Conservation (phyloP, 2,797 vertebrate species). For the Synaphobranchus kaupii region DNA sequence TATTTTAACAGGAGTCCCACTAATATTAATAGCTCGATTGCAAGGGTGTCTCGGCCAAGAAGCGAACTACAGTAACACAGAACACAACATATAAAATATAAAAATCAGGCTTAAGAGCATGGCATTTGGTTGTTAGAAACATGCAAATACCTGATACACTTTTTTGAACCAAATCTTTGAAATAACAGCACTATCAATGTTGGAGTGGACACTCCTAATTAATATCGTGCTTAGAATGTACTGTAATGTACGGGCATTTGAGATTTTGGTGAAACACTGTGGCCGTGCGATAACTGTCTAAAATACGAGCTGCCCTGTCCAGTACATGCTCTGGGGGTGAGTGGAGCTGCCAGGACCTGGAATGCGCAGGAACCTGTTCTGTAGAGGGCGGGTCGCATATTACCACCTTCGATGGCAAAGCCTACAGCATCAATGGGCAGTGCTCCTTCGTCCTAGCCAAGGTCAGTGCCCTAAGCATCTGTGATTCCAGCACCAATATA, state of each 20-base stretch:
- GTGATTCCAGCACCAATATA: not conserved
- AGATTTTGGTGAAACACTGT: not conserved
- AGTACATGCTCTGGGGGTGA: slow-evolving; percentile 72
- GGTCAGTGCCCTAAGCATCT: slow-evolving; percentile 55
- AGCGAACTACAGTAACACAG: not conserved
- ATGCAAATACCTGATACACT: no score
- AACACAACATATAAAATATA: not conserved
- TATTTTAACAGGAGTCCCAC: no score
- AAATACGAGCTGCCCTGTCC: slow-evolving; percentile 17
- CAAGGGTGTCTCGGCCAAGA: no score
- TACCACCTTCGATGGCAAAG: slow-evolving; percentile 73
- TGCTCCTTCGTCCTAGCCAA: slow-evolving; percentile 77
- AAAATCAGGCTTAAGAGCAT: not conserved
- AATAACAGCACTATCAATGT: not conserved
- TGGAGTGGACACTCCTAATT: not conserved
- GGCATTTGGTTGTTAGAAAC: not conserved
- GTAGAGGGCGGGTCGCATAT: slow-evolving; percentile 79
- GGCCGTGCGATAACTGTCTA: not conserved
- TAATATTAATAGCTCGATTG: no score
- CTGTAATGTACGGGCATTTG: not conserved
- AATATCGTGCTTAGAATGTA: not conserved
- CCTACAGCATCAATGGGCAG: slow-evolving; percentile 74
- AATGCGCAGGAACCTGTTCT: slow-evolving; percentile 72
- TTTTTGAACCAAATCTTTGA: not conserved
- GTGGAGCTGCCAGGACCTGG: slow-evolving; percentile 71